Evolutionary conservation across 2,888 invertebrate species (phyloP).

Genomic region (Perizoma affinitatum): DNA sequence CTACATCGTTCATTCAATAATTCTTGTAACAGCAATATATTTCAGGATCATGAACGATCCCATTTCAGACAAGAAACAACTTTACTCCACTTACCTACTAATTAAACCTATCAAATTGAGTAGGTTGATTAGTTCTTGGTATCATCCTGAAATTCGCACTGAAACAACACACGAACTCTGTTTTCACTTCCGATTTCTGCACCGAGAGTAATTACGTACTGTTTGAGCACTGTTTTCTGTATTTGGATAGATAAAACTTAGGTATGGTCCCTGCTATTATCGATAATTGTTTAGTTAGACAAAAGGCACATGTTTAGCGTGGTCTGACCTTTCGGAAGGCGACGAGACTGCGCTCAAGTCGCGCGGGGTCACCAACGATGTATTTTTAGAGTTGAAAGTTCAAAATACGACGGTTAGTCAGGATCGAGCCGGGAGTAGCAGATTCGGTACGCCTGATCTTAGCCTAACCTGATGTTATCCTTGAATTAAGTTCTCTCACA

Average conservation of each 20-base stretch:
- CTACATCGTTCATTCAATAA: neutral
- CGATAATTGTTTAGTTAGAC: constrained; percentile 49
- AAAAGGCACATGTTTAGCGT: constrained; percentile 62
- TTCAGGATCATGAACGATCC: constrained; percentile 8
- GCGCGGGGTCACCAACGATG: constrained; percentile 78
- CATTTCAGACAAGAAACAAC: constrained; percentile 7
- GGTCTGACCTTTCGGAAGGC: constrained; percentile 80
- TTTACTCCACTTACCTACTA: neutral
- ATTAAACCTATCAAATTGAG: no score
- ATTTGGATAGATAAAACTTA: neutral
- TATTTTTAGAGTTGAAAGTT: constrained; percentile 86
- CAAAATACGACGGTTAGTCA: constrained; percentile 77
- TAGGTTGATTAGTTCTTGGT: no score
- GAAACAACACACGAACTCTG: constrained; percentile 1
- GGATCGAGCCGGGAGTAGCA: constrained; percentile 42
- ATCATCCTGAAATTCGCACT: constrained; percentile 16
- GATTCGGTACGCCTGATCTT: neutral
- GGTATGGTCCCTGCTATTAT: constrained; percentile 14
- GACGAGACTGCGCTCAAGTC: constrained; percentile 76
- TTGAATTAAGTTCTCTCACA: neutral
- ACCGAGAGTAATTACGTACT: neutral
- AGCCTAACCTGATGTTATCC: constrained; percentile 14
- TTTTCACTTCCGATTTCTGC: constrained; percentile 1
- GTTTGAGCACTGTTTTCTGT: no score
- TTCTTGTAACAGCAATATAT: neutral